Percentiles rank a stretch among this genome's conserved stretches.
phyloP scores from a whole-genome alignment of 2,888 invertebrate species.

The Iselma pallidipennis region DNA sequence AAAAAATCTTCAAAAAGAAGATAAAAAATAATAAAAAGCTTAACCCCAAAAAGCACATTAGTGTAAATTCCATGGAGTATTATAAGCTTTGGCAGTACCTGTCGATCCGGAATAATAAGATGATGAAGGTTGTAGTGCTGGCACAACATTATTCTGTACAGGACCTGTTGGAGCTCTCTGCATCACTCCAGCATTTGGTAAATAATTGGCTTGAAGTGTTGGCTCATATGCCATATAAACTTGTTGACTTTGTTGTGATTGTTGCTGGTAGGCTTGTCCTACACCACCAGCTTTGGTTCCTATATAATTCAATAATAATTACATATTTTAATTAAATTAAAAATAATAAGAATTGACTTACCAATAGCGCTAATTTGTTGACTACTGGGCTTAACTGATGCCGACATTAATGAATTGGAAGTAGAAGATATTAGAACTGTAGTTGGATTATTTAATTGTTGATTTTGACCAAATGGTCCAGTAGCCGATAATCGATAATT shows the following conservation, averaged over 20 bases:
- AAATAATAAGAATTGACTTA: slow-evolving; percentile 31
- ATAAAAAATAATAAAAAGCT: slow-evolving; percentile 32
- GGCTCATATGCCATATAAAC: slow-evolving; percentile 66
- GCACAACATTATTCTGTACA: slow-evolving; percentile 57
- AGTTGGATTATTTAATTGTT: slow-evolving; percentile 81
- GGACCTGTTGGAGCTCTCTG: slow-evolving; percentile 62
- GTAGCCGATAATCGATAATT: slow-evolving; percentile 57
- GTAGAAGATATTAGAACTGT: slow-evolving; percentile 87
- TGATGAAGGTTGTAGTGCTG: slow-evolving; percentile 58
- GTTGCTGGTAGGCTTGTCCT: slow-evolving; percentile 62
- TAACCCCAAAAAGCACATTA: slow-evolving; percentile 35
- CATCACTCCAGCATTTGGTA: slow-evolving; percentile 66
- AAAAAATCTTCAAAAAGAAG: slow-evolving; percentile 23
- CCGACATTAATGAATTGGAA: slow-evolving; percentile 87
- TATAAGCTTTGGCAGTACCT: slow-evolving; percentile 52
- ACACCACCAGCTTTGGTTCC: slow-evolving; percentile 62
- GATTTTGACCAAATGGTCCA: slow-evolving; percentile 77
- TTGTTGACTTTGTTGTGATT: slow-evolving; percentile 58
- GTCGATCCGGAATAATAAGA: slow-evolving; percentile 60
- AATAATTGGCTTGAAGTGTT: slow-evolving; percentile 61
- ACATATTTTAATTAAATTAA: not conserved
- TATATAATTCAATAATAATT: slow-evolving; percentile 24
- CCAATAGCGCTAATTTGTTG: slow-evolving; percentile 86
- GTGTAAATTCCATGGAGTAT: slow-evolving; percentile 36
- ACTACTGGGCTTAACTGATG: slow-evolving; percentile 80